These are phyloP conservation scores for Amblyopsis hoosieri DNA, from an alignment of 2,797 vertebrate genomes.

Conservation along the genomic window DNA sequence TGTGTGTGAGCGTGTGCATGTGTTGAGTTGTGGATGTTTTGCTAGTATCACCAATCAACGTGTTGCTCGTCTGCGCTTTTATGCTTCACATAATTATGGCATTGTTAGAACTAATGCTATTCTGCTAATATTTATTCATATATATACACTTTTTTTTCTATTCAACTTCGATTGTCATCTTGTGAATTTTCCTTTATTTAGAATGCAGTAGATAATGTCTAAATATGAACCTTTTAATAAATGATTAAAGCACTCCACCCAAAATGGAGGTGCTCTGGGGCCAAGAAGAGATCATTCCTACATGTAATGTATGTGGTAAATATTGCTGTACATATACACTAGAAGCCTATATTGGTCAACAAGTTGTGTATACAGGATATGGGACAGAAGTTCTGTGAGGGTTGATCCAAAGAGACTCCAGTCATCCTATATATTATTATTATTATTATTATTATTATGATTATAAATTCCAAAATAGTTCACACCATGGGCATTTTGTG, in stretches of 20 bases:
- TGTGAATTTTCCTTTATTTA: conserved; percentile 31
- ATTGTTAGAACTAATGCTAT: conserved; percentile 43
- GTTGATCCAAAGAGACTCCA: neutral
- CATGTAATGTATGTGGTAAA: conserved; percentile 25
- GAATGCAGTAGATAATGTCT: conserved; percentile 12
- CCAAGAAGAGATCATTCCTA: conserved; percentile 12
- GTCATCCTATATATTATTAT: too few species aligned
- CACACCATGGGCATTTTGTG: neutral
- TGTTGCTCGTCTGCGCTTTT: conserved; percentile 9
- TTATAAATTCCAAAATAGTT: neutral
- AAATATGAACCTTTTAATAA: conserved; percentile 3
- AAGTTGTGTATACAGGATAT: neutral
- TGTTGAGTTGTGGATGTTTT: too few species aligned
- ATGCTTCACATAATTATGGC: conserved; percentile 40
- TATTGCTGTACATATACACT: conserved; percentile 43
- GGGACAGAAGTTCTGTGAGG: conserved; percentile 17
- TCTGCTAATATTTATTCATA: conserved; percentile 47
- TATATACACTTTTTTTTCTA: conserved; percentile 30
- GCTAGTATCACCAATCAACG: too few species aligned
- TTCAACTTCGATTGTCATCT: conserved; percentile 20
- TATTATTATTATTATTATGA: too few species aligned
- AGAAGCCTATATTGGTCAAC: conserved; percentile 11
- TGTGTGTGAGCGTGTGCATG: conserved; percentile 3
- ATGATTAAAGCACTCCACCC: neutral
- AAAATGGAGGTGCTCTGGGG: conserved; percentile 2